Evolutionary conservation across 2,113 vertebrate species (phyloP).

Genomic region (Lophotis ruficrista): DNA sequence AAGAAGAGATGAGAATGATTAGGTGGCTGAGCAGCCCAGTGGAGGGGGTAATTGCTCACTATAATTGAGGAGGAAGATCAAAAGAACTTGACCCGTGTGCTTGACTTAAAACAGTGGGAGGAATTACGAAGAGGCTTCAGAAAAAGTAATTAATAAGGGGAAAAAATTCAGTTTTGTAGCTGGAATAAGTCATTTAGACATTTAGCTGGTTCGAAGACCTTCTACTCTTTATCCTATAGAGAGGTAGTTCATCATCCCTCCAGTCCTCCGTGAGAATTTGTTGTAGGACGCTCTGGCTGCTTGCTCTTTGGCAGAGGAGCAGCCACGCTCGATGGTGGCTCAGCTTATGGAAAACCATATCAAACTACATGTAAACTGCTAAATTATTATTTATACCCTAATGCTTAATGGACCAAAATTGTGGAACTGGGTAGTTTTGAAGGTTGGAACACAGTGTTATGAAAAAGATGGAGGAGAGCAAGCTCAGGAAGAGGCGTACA

Average conservation of each 20-base stretch:
- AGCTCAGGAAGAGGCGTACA: neutral
- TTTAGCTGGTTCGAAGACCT: neutral
- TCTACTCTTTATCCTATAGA: neutral
- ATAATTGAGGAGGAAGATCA: slow-evolving; percentile 25
- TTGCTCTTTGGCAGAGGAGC: neutral
- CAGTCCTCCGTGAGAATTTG: neutral
- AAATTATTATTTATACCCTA: neutral
- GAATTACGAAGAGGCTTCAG: neutral
- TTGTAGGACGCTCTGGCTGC: neutral
- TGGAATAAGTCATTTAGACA: neutral
- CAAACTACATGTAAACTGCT: neutral
- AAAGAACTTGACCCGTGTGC: slow-evolving; percentile 34
- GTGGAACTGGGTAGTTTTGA: neutral
- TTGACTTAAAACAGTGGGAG: neutral
- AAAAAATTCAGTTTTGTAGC: neutral
- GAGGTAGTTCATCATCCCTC: neutral
- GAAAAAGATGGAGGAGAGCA: neutral
- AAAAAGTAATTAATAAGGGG: neutral
- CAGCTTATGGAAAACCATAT: neutral
- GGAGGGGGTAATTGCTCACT: neutral
- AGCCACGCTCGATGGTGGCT: neutral
- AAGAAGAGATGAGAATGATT: neutral
- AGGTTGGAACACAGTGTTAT: neutral
- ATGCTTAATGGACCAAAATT: neutral
- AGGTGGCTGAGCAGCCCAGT: neutral